A percentile compares a stretch with the other conserved stretches of the same genome.
Conservation (phyloP, 2,888 invertebrate genomes). For the Hedychridium roseum region DNA sequence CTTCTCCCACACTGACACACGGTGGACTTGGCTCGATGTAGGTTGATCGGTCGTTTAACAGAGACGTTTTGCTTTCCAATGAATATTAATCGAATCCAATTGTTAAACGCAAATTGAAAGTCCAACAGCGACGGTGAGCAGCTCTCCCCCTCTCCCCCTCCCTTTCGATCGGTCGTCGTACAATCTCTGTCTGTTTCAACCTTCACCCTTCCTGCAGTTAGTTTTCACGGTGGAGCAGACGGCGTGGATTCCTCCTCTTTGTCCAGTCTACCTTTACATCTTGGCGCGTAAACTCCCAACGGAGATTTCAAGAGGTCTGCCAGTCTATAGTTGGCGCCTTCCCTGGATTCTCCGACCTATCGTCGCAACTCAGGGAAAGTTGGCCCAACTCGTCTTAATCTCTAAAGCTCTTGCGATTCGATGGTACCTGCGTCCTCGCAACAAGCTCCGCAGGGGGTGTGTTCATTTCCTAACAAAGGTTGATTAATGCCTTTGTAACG, state of each 20-base stretch:
- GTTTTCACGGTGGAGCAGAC: too few relatives aligned
- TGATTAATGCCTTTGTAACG: too few relatives aligned
- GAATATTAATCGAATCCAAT: conserved; percentile 56
- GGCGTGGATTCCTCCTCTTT: conserved; percentile 5
- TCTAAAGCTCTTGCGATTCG: too few relatives aligned
- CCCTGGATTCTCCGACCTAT: too few relatives aligned
- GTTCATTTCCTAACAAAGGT: too few relatives aligned
- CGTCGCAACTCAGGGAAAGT: too few relatives aligned
- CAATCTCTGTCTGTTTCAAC: too few relatives aligned
- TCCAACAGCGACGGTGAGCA: conserved; percentile 38
- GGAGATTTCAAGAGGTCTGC: too few relatives aligned
- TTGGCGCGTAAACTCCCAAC: conserved; percentile 15
- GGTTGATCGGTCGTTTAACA: conserved; percentile 40
- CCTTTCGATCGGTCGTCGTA: background rate
- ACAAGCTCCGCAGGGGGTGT: too few relatives aligned
- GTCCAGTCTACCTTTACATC: background rate
- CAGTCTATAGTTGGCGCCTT: too few relatives aligned
- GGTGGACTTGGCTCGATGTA: background rate
- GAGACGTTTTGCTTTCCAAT: conserved; percentile 51
- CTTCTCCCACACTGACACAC: conserved; percentile 1
- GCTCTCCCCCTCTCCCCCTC: conserved; percentile 11
- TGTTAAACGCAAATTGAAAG: conserved; percentile 55
- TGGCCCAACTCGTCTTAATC: too few relatives aligned
- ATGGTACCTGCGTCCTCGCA: too few relatives aligned
- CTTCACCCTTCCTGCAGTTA: conserved; percentile 23